These are phyloP conservation scores for Actias luna DNA, from an alignment of 2,888 invertebrate genomes.

Conservation along the genomic window DNA sequence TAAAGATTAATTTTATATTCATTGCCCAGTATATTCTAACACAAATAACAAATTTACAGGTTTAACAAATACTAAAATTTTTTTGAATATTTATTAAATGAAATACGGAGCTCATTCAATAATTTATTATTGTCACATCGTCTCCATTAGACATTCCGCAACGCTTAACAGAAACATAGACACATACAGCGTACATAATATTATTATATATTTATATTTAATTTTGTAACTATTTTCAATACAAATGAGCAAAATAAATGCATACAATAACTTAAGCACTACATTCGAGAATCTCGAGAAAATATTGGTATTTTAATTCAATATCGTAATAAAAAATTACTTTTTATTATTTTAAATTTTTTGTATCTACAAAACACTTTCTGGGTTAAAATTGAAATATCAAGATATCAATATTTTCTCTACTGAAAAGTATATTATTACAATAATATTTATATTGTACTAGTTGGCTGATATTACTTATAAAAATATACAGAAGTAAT, in stretches of 20 bases:
- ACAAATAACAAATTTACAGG: no score
- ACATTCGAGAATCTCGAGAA: neutral
- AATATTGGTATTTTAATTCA: neutral
- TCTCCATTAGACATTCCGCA: constrained; percentile 60
- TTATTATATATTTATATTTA: neutral
- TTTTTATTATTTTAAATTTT: neutral
- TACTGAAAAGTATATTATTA: neutral
- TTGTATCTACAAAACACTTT: neutral
- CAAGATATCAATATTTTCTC: neutral
- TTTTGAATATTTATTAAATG: constrained; percentile 20
- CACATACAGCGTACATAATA: constrained; percentile 33
- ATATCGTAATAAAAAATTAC: neutral
- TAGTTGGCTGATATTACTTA: no score
- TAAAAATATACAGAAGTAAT: no score
- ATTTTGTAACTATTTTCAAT: neutral
- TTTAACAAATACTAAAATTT: no score
- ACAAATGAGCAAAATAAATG: neutral
- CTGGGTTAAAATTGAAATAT: neutral
- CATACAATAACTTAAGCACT: neutral
- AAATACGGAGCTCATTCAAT: constrained; percentile 39
- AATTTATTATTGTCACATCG: constrained; percentile 77
- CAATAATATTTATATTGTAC: neutral
- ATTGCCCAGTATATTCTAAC: no score
- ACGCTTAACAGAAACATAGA: constrained; percentile 64
- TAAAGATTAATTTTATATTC: no score